Evolutionary conservation across 23 tunicate species (phyloP), one percentile per base, ranked within the genome.

Genomic region (Styela plicata): DNA sequence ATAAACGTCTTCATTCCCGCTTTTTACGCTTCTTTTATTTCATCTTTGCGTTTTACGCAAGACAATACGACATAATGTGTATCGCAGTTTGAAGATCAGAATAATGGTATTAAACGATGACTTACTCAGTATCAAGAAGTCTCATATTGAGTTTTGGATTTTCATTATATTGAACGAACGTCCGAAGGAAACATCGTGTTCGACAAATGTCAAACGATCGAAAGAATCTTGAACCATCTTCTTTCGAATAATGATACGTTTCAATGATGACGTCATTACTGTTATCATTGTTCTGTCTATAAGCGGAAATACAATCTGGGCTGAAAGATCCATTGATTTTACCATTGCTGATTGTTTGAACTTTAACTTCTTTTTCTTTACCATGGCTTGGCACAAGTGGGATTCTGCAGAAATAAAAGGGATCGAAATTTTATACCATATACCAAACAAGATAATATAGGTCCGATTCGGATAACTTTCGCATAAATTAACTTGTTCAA

Each of bases 111-210:
- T n/a, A n/a, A n/a, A n/a, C n/a, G n/a, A n/a, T n/a, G n/a, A 52
- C 97, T 78, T 79, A 91, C 97, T 86, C 64, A 1, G 87, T 86
- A 24, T 76, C 32, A 24, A 82, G 64, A 63, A 91, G 62, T 10
- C 69, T 78, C 85, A 91, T 37, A 68, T 91, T 87, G 63, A 77
- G 30, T 20, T 63, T 33, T 17, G 84, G 28, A 77, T 53, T 79
- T 64, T 52, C 66, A 80, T 86, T 86, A 64, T 74, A 86, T 25
- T 76, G 88, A 29, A 83, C 90, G 64, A 86, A 91, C 24, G 80
- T 52, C 22, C 70, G 71, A 20, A 86, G 69, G 31, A 91, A 91
- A 36, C 83, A 74, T 70, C 74, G 28, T 1, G 97, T 91, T 57
- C 86, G 64, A 63, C 79, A 91, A 44, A 86, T 33, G 80, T 91